Evolutionary conservation across 2,797 vertebrate species (phyloP).

Genomic region (Tokudaia tokunoshimensis): DNA sequence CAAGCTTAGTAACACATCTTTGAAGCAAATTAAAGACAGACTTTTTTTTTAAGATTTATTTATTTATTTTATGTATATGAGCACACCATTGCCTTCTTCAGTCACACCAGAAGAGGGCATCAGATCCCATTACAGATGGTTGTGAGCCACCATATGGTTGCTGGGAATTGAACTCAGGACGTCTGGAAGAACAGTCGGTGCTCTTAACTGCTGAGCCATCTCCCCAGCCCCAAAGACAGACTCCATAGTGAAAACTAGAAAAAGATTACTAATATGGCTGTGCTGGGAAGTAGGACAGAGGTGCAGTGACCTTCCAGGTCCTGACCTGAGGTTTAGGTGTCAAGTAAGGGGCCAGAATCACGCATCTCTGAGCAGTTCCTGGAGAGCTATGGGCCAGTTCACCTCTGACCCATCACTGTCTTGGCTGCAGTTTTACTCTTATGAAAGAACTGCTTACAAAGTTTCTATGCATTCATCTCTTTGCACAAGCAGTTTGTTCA

Average conservation of each 20-base stretch:
- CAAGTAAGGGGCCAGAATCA: neutral
- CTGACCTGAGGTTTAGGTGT: neutral
- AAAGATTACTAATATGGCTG: neutral
- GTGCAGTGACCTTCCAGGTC: too few relatives aligned
- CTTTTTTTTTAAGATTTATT: too few relatives aligned
- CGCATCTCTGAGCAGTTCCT: neutral
- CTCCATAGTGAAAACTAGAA: neutral
- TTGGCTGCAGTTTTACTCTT: conserved; percentile 66
- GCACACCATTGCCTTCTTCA: too few relatives aligned
- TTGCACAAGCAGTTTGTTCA: conserved; percentile 84
- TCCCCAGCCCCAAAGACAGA: too few relatives aligned
- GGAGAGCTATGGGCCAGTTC: too few relatives aligned
- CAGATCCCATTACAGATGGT: too few relatives aligned
- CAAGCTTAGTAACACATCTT: neutral
- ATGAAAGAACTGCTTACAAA: conserved; percentile 80
- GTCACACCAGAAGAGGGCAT: too few relatives aligned
- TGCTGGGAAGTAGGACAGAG: neutral
- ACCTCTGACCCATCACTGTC: neutral
- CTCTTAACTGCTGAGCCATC: too few relatives aligned
- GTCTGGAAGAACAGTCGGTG: too few relatives aligned
- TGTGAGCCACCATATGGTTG: too few relatives aligned
- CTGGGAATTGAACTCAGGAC: too few relatives aligned
- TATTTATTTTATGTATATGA: too few relatives aligned
- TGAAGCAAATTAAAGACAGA: neutral
- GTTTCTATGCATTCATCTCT: conserved; percentile 87